A percentile compares a stretch with the other conserved stretches of the same genome.
These are phyloP conservation scores for Cynopterus sphinx DNA, from an alignment of 2,797 vertebrate genomes.

Conservation along the genomic window DNA sequence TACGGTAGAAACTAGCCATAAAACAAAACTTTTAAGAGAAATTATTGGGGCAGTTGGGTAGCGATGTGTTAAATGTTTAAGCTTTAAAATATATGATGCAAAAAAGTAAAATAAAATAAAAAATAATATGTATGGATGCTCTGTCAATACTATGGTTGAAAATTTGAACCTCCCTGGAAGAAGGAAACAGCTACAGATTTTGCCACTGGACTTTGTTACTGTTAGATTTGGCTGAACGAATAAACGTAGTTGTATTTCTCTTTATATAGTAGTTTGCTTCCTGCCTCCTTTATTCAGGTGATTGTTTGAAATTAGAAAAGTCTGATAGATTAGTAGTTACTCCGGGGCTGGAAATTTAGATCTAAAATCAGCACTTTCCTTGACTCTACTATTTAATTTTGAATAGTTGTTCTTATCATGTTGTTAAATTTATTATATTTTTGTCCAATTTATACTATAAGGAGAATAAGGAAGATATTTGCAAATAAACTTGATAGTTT, in stretches of 20 bases:
- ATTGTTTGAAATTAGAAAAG: background rate
- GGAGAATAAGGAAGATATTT: background rate
- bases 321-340: background rate
- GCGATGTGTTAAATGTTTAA: background rate
- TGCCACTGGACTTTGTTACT: background rate
- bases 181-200: background rate
- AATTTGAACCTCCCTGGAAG: background rate
- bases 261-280: background rate
- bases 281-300: background rate
- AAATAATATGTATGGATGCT: background rate
- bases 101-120: no score
- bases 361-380: background rate
- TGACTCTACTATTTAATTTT: background rate
- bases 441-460: background rate
- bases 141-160: background rate
- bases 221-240: background rate
- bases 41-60: background rate
- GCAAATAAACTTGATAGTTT: background rate
- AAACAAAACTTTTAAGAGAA: background rate
- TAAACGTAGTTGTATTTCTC: background rate
- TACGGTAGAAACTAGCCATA: background rate
- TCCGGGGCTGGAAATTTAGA: background rate
- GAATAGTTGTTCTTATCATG: background rate
- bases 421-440: background rate
- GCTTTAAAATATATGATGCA: background rate